Percentiles rank a stretch among this genome's conserved stretches.
These are phyloP conservation scores for Lordiphosa collinella DNA, from an alignment of 1,140 invertebrate species.

Conservation along the genomic window DNA sequence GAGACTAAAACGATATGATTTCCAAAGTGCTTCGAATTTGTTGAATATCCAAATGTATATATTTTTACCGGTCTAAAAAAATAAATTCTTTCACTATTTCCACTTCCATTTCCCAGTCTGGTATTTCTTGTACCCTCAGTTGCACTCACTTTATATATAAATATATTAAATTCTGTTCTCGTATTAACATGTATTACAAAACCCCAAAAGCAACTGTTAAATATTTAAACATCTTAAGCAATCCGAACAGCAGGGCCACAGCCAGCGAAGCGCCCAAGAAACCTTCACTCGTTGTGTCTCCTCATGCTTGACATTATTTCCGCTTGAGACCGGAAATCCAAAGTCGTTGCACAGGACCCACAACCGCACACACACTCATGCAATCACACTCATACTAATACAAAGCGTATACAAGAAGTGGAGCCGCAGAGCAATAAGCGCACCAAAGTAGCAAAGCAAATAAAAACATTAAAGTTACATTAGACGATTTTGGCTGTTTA, in stretches of 20 bases:
- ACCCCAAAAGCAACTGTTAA: slow-evolving; percentile 26
- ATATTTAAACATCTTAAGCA: slow-evolving; percentile 36
- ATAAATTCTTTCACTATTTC: too few species aligned
- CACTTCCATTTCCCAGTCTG: too few species aligned
- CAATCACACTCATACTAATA: slow-evolving; percentile 14
- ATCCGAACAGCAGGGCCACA: slow-evolving; percentile 6
- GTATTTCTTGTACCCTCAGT: too few species aligned
- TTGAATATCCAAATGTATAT: too few species aligned
- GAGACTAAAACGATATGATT: too few species aligned
- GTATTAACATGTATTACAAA: slow-evolving; percentile 33
- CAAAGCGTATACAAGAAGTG: slow-evolving; percentile 14
- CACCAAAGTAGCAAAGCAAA: slow-evolving; percentile 50
- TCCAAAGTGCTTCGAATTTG: too few species aligned
- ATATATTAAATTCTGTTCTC: slow-evolving; percentile 22
- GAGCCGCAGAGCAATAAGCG: slow-evolving; percentile 39
- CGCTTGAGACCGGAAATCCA: slow-evolving; percentile 51
- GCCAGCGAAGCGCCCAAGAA: slow-evolving; percentile 12
- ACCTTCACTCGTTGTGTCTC: slow-evolving; percentile 28
- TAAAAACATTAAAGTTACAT: slow-evolving; percentile 64
- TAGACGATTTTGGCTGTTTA: slow-evolving; percentile 41
- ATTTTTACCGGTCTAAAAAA: too few species aligned
- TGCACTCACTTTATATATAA: background rate
- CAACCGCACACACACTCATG: slow-evolving; percentile 13
- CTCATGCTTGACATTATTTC: slow-evolving; percentile 60
- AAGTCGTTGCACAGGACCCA: slow-evolving; percentile 44